Percentiles rank a stretch among this genome's conserved stretches.
Conservation (phyloP, 2,888 invertebrate species). For the Eulithis prunata region DNA sequence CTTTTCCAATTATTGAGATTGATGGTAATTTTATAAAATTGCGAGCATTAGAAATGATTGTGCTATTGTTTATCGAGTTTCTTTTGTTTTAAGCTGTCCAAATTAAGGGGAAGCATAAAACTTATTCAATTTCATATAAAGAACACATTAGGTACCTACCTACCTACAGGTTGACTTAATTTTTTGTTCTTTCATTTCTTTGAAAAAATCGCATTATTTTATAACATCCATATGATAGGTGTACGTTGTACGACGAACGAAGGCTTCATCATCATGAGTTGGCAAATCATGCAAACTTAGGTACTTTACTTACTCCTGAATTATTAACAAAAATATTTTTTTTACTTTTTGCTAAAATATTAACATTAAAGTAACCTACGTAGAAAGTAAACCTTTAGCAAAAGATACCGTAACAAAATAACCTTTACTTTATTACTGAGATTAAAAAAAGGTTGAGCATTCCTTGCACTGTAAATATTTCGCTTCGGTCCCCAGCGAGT, state of each 20-base stretch:
- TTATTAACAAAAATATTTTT: too few relatives aligned
- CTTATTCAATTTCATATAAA: too few relatives aligned
- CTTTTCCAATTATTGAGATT: constrained; percentile 69
- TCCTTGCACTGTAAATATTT: constrained; percentile 51
- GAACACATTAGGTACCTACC: too few relatives aligned
- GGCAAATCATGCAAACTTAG: too few relatives aligned
- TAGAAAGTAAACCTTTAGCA: constrained; percentile 7
- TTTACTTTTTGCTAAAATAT: neutral
- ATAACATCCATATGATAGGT: too few relatives aligned
- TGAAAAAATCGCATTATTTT: too few relatives aligned
- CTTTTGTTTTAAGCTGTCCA: constrained; percentile 40
- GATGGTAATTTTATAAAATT: constrained; percentile 64
- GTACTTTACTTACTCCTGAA: too few relatives aligned
- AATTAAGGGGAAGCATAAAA: neutral
- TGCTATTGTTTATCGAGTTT: constrained; percentile 46
- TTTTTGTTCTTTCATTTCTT: too few relatives aligned
- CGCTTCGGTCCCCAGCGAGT: constrained; percentile 54
- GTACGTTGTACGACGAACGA: too few relatives aligned
- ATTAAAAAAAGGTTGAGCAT: constrained; percentile 61
- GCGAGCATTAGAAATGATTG: constrained; percentile 51
- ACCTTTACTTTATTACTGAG: constrained; percentile 56
- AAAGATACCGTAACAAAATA: constrained; percentile 42
- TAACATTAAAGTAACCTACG: neutral
- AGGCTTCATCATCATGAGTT: too few relatives aligned
- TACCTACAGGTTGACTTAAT: too few relatives aligned